These are phyloP conservation scores for Neuroscelio doddi DNA, from an alignment of 2,888 invertebrate species.

Conservation along the genomic window DNA sequence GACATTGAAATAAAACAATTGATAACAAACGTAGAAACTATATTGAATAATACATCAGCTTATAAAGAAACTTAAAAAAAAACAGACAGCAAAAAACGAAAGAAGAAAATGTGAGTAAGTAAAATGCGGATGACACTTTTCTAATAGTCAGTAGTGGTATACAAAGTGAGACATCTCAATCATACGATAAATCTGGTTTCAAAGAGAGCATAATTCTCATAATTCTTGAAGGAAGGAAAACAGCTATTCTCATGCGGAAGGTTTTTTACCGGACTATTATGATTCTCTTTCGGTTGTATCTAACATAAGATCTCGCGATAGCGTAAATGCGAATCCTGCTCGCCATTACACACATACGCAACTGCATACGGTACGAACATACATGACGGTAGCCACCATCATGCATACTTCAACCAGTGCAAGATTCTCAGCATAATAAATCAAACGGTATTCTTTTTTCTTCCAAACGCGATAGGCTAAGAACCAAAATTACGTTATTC, in stretches of 20 bases:
- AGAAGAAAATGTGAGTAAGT: too few species aligned
- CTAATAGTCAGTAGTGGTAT: slow-evolving; percentile 18
- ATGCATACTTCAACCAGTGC: not conserved
- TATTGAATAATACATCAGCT: too few species aligned
- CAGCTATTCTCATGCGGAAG: not conserved
- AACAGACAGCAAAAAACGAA: not conserved
- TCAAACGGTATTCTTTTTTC: slow-evolving; percentile 54
- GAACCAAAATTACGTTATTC: slow-evolving; percentile 61
- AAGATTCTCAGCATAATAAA: slow-evolving; percentile 50
- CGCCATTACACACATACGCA: slow-evolving; percentile 4
- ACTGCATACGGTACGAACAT: too few species aligned
- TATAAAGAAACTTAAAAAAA: too few species aligned
- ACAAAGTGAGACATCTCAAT: slow-evolving; percentile 21
- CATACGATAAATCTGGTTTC: slow-evolving; percentile 31
- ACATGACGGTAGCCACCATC: slow-evolving; percentile 21
- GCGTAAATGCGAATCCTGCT: not conserved
- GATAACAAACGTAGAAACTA: too few species aligned
- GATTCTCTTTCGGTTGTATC: slow-evolving; percentile 28
- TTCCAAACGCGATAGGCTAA: slow-evolving; percentile 51
- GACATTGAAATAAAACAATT: too few species aligned
- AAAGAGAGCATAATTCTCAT: not conserved
- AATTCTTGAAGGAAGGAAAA: not conserved
- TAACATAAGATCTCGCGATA: slow-evolving; percentile 2
- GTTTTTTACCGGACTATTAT: slow-evolving; percentile 6
- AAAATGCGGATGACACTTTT: slow-evolving; percentile 19